Evolutionary conservation across 2,888 invertebrate genomes (phyloP).

Genomic region (Platycheirus albimanus): DNA sequence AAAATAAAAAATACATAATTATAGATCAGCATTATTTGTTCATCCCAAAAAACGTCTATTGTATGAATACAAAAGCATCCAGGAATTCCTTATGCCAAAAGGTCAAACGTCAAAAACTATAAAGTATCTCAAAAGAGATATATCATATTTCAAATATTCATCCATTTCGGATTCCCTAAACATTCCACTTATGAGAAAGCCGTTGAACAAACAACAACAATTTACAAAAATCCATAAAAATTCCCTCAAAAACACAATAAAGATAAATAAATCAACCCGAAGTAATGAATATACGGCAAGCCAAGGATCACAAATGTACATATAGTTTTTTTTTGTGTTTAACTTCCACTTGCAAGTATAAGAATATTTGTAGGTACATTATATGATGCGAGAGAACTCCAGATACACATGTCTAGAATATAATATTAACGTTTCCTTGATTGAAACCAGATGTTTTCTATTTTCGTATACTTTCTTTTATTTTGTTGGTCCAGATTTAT

Average conservation of each 20-base stretch:
- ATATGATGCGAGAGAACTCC: conserved; percentile 6
- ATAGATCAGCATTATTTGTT: too few relatives aligned
- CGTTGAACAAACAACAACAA: conserved; percentile 12
- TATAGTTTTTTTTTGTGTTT: conserved; percentile 6
- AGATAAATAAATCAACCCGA: conserved; percentile 54
- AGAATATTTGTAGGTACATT: conserved; percentile 6
- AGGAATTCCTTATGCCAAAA: too few relatives aligned
- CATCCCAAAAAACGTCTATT: too few relatives aligned
- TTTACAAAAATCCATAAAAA: conserved; percentile 13
- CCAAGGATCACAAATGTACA: conserved; percentile 56
- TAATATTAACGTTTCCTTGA: conserved; percentile 68
- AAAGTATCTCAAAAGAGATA: too few relatives aligned
- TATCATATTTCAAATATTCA: too few relatives aligned
- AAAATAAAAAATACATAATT: too few relatives aligned
- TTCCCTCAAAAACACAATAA: conserved; percentile 21
- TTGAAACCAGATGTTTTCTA: conserved; percentile 71
- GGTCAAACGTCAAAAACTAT: too few relatives aligned
- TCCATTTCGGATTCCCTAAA: too few relatives aligned
- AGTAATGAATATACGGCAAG: conserved; percentile 22
- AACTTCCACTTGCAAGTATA: conserved; percentile 7
- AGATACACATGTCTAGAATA: conserved; percentile 53
- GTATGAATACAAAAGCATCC: too few relatives aligned
- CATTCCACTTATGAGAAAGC: conserved; percentile 13
- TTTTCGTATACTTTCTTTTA: conserved; percentile 31
- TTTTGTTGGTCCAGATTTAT: conserved; percentile 15